Evolutionary conservation across 2,888 invertebrate genomes (phyloP).

Genomic region (Drosophila anceps): DNA sequence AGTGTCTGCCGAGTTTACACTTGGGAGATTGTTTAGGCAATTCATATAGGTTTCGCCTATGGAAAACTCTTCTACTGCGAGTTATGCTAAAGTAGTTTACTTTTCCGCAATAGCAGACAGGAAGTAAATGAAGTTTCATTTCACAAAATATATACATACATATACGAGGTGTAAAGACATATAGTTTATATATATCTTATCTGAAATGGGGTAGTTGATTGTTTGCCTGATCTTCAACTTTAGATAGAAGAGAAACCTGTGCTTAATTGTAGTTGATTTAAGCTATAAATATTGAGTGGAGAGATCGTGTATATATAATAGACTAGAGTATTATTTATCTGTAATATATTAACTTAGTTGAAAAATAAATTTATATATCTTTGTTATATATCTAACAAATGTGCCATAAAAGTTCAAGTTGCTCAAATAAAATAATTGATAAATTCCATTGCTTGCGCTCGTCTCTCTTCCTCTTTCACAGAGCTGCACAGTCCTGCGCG

Average conservation of each 20-base stretch:
- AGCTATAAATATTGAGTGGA: background rate
- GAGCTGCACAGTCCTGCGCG: conserved; percentile 83
- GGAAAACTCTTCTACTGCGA: background rate
- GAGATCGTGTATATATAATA: background rate
- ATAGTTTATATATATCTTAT: too few species aligned
- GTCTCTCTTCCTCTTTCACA: conserved; percentile 49
- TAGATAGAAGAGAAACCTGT: background rate
- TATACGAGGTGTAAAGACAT: too few species aligned
- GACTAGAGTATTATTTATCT: background rate
- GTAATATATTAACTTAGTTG: background rate
- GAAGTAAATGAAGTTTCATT: too few species aligned
- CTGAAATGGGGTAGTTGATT: too few species aligned
- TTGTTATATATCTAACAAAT: too few species aligned
- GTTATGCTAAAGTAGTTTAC: too few species aligned
- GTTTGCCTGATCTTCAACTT: background rate
- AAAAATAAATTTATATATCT: background rate
- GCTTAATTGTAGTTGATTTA: background rate
- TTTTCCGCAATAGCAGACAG: too few species aligned
- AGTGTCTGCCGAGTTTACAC: background rate
- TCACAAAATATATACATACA: too few species aligned
- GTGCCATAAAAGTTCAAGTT: background rate
- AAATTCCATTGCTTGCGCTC: too few species aligned
- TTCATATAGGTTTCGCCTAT: background rate
- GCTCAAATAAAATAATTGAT: too few species aligned
- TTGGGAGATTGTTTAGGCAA: background rate